Percentiles rank a stretch among this genome's conserved stretches.
These are phyloP conservation scores for Tetrapedia diversipes DNA, from an alignment of 2,888 invertebrate species.

Conservation along the genomic window DNA sequence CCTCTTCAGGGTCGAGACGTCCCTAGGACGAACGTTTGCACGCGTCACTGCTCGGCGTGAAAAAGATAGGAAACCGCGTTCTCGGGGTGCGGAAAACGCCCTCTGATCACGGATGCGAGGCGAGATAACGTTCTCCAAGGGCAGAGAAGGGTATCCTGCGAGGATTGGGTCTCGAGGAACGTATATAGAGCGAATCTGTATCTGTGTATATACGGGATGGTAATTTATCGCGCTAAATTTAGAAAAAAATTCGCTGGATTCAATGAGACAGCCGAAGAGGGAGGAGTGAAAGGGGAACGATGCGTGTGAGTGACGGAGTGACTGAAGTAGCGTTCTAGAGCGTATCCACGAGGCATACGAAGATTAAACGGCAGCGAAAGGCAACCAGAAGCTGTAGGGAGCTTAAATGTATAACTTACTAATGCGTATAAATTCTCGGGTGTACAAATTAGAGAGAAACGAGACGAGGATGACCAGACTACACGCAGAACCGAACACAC, in stretches of 20 bases:
- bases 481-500: slow-evolving; percentile 42
- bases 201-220: slow-evolving; percentile 70
- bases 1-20: slow-evolving; percentile 6
- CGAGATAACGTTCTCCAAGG: not conserved
- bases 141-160: slow-evolving; percentile 6
- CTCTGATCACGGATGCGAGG: slow-evolving; percentile 26
- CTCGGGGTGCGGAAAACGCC: not conserved
- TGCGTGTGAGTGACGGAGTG: slow-evolving; percentile 58
- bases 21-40: not conserved
- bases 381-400: slow-evolving; percentile 69
- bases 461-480: slow-evolving; percentile 61
- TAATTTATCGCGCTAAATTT: slow-evolving; percentile 65
- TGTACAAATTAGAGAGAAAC: slow-evolving; percentile 73
- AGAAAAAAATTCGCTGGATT: slow-evolving; percentile 61
- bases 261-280: slow-evolving; percentile 23
- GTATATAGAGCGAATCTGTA: slow-evolving; percentile 47
- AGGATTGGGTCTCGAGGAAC: slow-evolving; percentile 3
- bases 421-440: slow-evolving; percentile 73
- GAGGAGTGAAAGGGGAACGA: slow-evolving; percentile 50
- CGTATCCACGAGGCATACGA: slow-evolving; percentile 74
- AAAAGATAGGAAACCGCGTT: not conserved
- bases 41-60: not conserved
- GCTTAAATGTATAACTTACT: slow-evolving; percentile 73
- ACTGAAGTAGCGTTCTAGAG: slow-evolving; percentile 63
- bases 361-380: slow-evolving; percentile 32